Base-by-base conservation (phyloP, 2,888 invertebrate genomes). In the Dynastes tityus region DNA sequence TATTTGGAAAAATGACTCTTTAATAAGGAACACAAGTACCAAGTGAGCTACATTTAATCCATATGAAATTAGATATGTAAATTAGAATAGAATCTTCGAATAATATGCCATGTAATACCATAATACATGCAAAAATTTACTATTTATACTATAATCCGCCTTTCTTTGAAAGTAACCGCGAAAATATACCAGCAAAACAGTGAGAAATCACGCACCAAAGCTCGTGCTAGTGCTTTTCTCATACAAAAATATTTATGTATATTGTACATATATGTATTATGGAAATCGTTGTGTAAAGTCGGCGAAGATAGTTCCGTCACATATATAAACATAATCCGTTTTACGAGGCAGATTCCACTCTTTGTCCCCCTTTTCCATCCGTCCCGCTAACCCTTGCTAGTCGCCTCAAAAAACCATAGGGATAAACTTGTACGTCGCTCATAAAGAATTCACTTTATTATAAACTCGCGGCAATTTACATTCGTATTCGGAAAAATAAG, bases 391-490 rank as follows among this genome's bases (percentile, higher is more conserved):
- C 45, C 45, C 45, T 1, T 5, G 45, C 11, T 8, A 8, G 45
- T 11, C 45, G 45, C 45, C 45, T 2, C 9, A 45, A 45, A 45
- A 45, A 8, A 45, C 40, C 51, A 32, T 9, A 27, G 27, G 58
- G 58, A 73, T 73, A 58, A 40, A 73, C 73, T 73, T 73, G 73
- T 73, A 73, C 73, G 58, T 58, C 8, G 58, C 37, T 73, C 73
- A 58, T 73, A 73, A 73, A 73, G 58, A 73, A 73, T 73, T 73
- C 73, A 73, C 73, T 73, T 73, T 73, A 73, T 73, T 73, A 73
- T 73, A 73, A 73, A 73, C 73, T 73, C 51, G 73, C 73, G 58
- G 73, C 73, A 73, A 58, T 73, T 73, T 73, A 58, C 73, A 73
- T 73, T 40, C 40, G 40, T 73, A 73, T 73, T 40, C 58, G 73